Percentiles rank a stretch among this genome's conserved stretches.
Evolutionary conservation across 2,888 invertebrate species (phyloP).

Genomic region (Aspidiotus destructor): DNA sequence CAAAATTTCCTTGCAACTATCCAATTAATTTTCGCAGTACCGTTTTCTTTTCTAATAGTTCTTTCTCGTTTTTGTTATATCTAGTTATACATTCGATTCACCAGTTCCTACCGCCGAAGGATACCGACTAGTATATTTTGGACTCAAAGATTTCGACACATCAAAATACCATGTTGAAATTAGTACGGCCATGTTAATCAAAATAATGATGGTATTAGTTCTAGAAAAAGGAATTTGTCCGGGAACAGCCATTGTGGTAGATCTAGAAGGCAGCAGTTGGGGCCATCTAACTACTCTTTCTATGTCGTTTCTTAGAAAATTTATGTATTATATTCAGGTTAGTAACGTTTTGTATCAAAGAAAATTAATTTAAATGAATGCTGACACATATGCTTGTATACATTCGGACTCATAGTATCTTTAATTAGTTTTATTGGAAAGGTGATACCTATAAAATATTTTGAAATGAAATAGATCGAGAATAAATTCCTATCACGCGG

Average conservation of each 20-base stretch:
- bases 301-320: conserved; percentile 34
- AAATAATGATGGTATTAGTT: conserved; percentile 34
- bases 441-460: no score
- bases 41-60: neutral
- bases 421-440: no score
- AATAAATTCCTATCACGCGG: no score
- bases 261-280: conserved; percentile 35
- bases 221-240: conserved; percentile 35
- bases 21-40: neutral
- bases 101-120: conserved; percentile 35
- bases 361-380: no score
- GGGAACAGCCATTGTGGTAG: conserved; percentile 36
- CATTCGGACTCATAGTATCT: no score
- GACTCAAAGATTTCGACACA: conserved; percentile 34
- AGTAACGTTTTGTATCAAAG: neutral
- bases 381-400: no score
- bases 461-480: no score
- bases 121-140: conserved; percentile 36
- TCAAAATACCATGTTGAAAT: conserved; percentile 34
- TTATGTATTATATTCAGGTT: conserved; percentile 37
- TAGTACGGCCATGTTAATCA: conserved; percentile 34
- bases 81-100: conserved; percentile 34
- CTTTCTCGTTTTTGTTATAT: neutral
- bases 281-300: conserved; percentile 35
- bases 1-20: neutral